phyloP scores from a whole-genome alignment of 1,140 invertebrate genomes.

The Parapsyche elsis region DNA sequence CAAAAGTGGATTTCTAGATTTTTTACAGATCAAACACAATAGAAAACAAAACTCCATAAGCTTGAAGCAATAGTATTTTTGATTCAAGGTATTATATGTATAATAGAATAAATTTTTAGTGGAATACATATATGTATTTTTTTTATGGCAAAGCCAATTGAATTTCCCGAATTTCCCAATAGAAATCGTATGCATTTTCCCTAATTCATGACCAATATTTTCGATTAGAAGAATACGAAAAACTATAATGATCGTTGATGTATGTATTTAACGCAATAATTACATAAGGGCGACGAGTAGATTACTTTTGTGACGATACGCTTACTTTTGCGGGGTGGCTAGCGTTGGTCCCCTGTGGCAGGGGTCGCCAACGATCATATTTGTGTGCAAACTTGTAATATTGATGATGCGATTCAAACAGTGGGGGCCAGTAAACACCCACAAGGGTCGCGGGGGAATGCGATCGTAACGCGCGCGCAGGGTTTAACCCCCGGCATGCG shows the following conservation, averaged over 20 bases:
- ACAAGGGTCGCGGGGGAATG: conserved; percentile 19
- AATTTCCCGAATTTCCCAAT: too few species aligned
- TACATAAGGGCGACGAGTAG: background rate
- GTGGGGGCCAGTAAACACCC: conserved; percentile 35
- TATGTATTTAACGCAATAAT: background rate
- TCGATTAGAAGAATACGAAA: too few species aligned
- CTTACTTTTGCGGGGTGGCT: conserved; percentile 25
- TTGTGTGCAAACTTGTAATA: conserved; percentile 56
- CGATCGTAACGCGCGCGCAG: background rate
- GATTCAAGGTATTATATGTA: too few species aligned
- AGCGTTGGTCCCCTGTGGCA: conserved; percentile 11
- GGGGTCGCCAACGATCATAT: conserved; percentile 47
- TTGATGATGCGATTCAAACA: conserved; percentile 51
- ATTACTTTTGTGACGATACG: background rate
- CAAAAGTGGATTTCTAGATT: background rate
- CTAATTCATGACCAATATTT: too few species aligned
- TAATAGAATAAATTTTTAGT: too few species aligned
- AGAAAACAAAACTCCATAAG: background rate
- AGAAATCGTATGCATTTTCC: too few species aligned
- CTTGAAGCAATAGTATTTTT: background rate
- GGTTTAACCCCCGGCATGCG: background rate
- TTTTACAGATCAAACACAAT: background rate
- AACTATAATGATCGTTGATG: background rate
- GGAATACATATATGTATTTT: too few species aligned
- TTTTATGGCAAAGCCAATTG: too few species aligned